These are phyloP conservation scores for Xestia c-nigrum DNA, from an alignment of 2,888 invertebrate species.

Conservation along the genomic window DNA sequence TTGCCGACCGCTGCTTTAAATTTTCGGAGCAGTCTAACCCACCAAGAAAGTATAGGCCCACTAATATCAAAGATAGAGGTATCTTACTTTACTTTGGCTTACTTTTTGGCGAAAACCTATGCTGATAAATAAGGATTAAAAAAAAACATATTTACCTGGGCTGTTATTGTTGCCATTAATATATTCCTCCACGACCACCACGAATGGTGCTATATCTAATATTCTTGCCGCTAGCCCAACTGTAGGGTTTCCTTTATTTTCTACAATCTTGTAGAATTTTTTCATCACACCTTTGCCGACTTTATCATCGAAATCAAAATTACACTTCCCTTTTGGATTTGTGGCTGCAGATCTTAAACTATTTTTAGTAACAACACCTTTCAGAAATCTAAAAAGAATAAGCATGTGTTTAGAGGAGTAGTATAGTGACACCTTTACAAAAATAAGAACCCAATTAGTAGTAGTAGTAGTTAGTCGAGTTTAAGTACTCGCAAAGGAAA, in stretches of 20 bases:
- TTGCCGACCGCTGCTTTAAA: background rate
- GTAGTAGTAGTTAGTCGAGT: background rate
- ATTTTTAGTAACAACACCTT: constrained; percentile 83
- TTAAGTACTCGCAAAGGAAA: background rate
- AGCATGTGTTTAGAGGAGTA: background rate
- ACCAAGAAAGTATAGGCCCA: background rate
- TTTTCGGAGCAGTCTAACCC: background rate
- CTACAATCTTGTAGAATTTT: constrained; percentile 92
- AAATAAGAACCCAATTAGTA: background rate
- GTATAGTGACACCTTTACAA: background rate
- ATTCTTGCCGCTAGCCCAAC: constrained; percentile 94
- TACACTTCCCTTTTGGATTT: constrained; percentile 86
- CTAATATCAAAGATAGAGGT: background rate
- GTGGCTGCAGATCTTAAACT: constrained; percentile 91
- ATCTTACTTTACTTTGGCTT: too few species aligned
- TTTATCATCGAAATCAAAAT: constrained; percentile 88
- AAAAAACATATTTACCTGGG: constrained; percentile 48
- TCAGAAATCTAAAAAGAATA: constrained; percentile 69
- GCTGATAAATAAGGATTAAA: background rate
- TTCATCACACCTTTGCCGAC: constrained; percentile 92
- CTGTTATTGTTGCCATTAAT: constrained; percentile 62
- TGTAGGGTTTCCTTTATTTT: constrained; percentile 84
- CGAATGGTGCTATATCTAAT: constrained; percentile 94
- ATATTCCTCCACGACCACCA: constrained; percentile 89
- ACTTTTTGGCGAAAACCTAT: background rate